Base-by-base conservation (phyloP, 2,888 invertebrate genomes). In the Synanthedon andrenaeformis region DNA sequence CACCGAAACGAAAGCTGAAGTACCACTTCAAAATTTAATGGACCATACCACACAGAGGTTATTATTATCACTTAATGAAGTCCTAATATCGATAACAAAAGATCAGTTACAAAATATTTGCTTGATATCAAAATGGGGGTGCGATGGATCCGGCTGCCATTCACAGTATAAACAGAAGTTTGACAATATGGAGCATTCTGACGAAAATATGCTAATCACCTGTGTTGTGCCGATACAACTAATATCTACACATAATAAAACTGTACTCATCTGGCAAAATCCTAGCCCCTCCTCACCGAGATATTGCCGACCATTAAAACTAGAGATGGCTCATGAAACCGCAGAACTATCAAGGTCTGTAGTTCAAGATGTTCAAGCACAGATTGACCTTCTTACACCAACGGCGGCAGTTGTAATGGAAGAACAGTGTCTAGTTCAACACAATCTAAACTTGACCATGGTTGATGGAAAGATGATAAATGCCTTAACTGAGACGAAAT, bases 91-190 rank as follows among this genome's bases (percentile, higher is more conserved):
- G 5, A 5, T 41, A 8, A 41, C 41, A 8, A 11, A 41, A 41
- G 11, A 41, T 41, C 41, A 41, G 11, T 8, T 8, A 11, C 41
- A 41, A 41, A 41, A 41, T 41, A 5, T 41, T 8, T 41, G 51
- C 23, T 51, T 56, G 14, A 57, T 57, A 35, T 53, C 55, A 42
- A 57, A 57, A 41, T 57, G 54, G 56, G 55, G 57, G 8, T 58
- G 55, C 53, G 57, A 57, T 42, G 59, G 58, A 41, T 56, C 56
- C 19, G 55, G 54, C 12, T 23, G 54, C 23, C 56, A 59, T 53
- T 53, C 56, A 4, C 51, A 56, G 52, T 58, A 57, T 12, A 60
- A 57, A 53, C 58, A 58, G 53, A 56, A 42, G 53, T 58, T 58
- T 50, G 35, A 55, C 53, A 53, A 54, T 42, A 19, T 51, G 14